Conservation (phyloP, 2,888 invertebrate species). For the Machimus rusticus region DNA sequence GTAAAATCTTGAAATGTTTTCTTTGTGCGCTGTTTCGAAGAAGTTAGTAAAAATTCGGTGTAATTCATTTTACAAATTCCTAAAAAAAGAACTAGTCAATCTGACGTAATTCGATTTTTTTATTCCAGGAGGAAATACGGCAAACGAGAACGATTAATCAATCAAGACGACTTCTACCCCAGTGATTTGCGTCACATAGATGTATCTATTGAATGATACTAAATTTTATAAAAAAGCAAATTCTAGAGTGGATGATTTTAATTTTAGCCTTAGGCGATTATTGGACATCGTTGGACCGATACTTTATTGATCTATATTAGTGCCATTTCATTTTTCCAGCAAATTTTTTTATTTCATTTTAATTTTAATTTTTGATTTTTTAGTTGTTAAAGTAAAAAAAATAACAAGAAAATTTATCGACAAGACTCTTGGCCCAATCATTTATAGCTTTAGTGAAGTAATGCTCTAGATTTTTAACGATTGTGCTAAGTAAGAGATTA, state of each 20-base stretch:
- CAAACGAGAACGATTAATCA: constrained; percentile 48
- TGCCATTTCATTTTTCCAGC: neutral
- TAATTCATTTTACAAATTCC: too few species aligned
- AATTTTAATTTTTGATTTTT: neutral
- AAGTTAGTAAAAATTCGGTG: too few species aligned
- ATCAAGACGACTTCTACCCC: constrained; percentile 48
- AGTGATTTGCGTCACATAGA: constrained; percentile 47
- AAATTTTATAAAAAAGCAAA: neutral
- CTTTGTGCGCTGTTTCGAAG: too few species aligned
- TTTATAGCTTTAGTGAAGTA: neutral
- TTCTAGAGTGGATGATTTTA: neutral
- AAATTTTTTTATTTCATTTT: neutral
- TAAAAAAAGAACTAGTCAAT: neutral
- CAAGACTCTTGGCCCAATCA: neutral
- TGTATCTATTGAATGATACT: constrained; percentile 20
- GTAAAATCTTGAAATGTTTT: neutral
- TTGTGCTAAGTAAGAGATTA: neutral
- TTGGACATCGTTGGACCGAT: neutral
- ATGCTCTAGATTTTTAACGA: neutral
- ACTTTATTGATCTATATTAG: constrained; percentile 5
- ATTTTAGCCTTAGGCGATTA: neutral
- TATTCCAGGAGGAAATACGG: constrained; percentile 46
- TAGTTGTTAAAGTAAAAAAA: neutral
- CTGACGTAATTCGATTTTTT: neutral
- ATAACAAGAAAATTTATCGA: neutral